Evolutionary conservation across 1,140 invertebrate species (phyloP).

Genomic region (Druon quercuslanigerum): DNA sequence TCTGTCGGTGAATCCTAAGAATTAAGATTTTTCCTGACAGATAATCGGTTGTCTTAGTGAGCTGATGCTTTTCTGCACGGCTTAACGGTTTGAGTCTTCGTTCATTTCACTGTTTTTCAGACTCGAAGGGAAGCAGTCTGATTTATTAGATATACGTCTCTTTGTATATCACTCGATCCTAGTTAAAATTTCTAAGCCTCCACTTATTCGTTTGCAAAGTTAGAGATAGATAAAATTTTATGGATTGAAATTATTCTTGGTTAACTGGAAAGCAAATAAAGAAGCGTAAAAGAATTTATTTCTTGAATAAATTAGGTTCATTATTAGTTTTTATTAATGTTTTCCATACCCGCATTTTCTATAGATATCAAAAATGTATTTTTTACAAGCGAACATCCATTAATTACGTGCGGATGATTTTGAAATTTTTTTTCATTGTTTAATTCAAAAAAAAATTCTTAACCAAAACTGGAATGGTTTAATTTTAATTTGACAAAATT

Average conservation of each 20-base stretch:
- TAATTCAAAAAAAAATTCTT: too few relatives aligned
- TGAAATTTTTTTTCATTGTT: too few relatives aligned
- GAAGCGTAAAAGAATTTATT: background rate
- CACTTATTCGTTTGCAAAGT: constrained; percentile 2
- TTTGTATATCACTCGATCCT: constrained; percentile 27
- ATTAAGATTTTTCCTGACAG: constrained; percentile 28
- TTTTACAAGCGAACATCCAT: too few relatives aligned
- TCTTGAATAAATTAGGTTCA: background rate
- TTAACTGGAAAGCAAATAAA: background rate
- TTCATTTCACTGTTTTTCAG: constrained; percentile 41
- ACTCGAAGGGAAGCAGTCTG: constrained; percentile 37
- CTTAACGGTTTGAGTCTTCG: constrained; percentile 23
- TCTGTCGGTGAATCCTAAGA: constrained; percentile 23
- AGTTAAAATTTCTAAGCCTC: constrained; percentile 17
- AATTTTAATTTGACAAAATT: too few relatives aligned
- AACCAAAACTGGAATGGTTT: too few relatives aligned
- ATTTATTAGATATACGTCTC: constrained; percentile 29
- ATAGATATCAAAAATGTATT: too few relatives aligned
- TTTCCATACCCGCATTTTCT: too few relatives aligned
- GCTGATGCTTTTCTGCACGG: constrained; percentile 12
- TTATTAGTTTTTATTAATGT: background rate
- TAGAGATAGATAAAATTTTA: constrained; percentile 16
- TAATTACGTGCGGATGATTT: too few relatives aligned
- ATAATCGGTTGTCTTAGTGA: constrained; percentile 29
- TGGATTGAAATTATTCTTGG: constrained; percentile 12